Percentiles rank a stretch among this genome's conserved stretches.
These are phyloP conservation scores for Crossocerus cetratus DNA, from an alignment of 2,888 invertebrate species.

Conservation along the genomic window DNA sequence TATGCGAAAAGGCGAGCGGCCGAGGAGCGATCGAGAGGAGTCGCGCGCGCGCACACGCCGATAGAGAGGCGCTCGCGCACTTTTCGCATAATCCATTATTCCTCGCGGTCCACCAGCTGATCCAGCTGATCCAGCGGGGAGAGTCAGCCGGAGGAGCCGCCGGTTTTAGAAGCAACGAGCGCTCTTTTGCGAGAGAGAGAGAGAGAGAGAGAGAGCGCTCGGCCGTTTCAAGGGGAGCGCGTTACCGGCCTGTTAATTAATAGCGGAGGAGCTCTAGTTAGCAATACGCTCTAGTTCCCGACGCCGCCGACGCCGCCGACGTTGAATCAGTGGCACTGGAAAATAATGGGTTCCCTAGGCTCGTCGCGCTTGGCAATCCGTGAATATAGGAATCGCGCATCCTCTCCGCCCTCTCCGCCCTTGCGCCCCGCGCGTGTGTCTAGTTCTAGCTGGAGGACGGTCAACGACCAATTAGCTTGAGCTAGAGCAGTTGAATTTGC, in stretches of 20 bases:
- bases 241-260: conserved; percentile 38
- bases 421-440: no score
- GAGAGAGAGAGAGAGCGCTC: no score
- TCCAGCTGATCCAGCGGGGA: no score
- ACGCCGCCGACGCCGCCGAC: conserved; percentile 16
- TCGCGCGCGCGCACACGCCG: no score
- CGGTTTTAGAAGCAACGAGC: background rate
- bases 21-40: no score
- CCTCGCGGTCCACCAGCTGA: no score
- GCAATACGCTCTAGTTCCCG: conserved; percentile 48
- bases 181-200: no score
- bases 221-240: background rate
- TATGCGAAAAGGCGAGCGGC: no score
- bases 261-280: conserved; percentile 40
- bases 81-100: no score
- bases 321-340: conserved; percentile 46
- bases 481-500: conserved; percentile 49
- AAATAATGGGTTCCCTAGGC: conserved; percentile 46
- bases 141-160: no score
- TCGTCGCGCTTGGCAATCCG: conserved; percentile 43
- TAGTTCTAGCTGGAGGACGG: conserved; percentile 31
- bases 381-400: conserved; percentile 40
- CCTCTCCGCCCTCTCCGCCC: no score
- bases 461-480: conserved; percentile 53
- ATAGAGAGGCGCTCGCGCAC: no score